Conservation (phyloP, 2,888 invertebrate genomes). For the Halictus quadricinctus region DNA sequence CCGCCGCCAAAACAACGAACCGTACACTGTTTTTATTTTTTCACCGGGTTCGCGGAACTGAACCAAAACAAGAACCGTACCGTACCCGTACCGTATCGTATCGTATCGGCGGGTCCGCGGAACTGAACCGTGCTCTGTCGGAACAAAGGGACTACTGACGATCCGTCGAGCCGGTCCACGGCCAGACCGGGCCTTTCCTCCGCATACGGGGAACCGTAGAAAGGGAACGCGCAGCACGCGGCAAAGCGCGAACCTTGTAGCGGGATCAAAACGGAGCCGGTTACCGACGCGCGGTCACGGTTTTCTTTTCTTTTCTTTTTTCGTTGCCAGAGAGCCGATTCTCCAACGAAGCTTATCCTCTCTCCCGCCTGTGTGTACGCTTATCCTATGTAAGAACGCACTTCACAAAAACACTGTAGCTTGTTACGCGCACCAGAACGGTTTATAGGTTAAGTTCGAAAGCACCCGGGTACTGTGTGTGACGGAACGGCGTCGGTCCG, state of each 20-base stretch:
- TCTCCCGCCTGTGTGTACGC: not conserved
- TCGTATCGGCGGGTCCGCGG: not conserved
- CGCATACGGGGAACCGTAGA: slow-evolving; percentile 21
- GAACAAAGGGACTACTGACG: slow-evolving; percentile 50
- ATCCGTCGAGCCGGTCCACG: slow-evolving; percentile 23
- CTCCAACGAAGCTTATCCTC: not conserved
- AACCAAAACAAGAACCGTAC: not conserved
- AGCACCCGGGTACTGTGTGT: slow-evolving; percentile 21
- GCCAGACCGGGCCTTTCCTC: slow-evolving; percentile 19
- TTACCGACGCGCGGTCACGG: slow-evolving; percentile 4
- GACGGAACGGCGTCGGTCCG: slow-evolving; percentile 62
- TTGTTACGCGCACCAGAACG: not conserved
- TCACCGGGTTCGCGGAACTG: not conserved
- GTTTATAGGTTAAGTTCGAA: slow-evolving; percentile 61
- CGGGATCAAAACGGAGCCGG: slow-evolving; percentile 18
- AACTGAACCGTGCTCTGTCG: not conserved
- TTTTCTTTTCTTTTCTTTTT: not conserved
- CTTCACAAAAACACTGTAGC: not conserved
- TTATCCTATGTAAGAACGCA: not conserved
- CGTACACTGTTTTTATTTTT: not conserved
- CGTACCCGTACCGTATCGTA: not conserved
- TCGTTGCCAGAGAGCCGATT: not conserved
- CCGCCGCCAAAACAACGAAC: not conserved
- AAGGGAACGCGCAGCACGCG: slow-evolving; percentile 21
- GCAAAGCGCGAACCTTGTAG: slow-evolving; percentile 5